Evolutionary conservation across 2,888 invertebrate species (phyloP), one percentile per base, ranked within the genome.

Genomic region (Euphydryas editha): DNA sequence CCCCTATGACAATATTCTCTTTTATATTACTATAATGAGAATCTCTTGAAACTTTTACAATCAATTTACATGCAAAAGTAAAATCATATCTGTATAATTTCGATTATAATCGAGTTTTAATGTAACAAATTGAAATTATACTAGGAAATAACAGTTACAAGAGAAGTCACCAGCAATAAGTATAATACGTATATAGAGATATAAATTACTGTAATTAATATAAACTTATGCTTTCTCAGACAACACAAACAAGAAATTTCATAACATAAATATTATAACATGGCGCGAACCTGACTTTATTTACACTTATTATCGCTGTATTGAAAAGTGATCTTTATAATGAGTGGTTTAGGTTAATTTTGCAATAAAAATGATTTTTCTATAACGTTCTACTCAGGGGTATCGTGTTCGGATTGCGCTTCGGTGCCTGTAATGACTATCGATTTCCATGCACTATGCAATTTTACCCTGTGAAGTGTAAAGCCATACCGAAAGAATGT

Each of bases 381-480:
- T 61, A 58, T 42, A 58, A 46, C 65, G 54, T 54, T 67, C 57
- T 60, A 65, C 72, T 72, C 72, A 72, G 66, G 72, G 65, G 49
- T 72, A 70, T 72, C 72, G 42, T 65, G 51, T 70, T 72, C 67
- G 67, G 46, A 55, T 56, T 66, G 65, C 68, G 68, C 65, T 57
- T 65, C 56, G 56, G 51, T 42, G 51, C 68, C 57, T 65, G 42
- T 56, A 44, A 17, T 44, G 51, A 55, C 59, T 65, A 67, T 70
- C 68, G 62, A 65, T 70, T 70, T 59, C 70, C 62, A 37, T 54
- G 59, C 36, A 46, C 62, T 62, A 57, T 62, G 67, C 70, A 65
- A 70, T 62, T 68, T 57, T 57, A 59, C 59, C 62, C 59, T 60
- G 59, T 44, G 47, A 67, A 59, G 49, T 54, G 54, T 54, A 54